Conservation (phyloP, 2,113 vertebrate species). For the Capreolus pygargus region DNA sequence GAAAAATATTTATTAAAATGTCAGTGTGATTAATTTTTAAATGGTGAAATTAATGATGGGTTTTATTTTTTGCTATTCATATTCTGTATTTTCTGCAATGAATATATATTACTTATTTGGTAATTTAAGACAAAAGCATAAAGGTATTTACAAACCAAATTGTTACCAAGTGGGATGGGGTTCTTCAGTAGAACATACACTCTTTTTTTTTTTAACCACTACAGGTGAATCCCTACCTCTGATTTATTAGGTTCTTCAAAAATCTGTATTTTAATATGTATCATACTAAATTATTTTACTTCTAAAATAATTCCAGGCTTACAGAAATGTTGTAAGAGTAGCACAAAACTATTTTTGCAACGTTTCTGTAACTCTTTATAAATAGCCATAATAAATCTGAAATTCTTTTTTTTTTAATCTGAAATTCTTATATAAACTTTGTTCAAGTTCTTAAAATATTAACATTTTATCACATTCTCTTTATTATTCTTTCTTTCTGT, state of each 20-base stretch:
- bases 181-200: neutral
- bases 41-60: neutral
- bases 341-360: neutral
- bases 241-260: neutral
- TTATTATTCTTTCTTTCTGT: neutral
- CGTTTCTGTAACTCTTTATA: neutral
- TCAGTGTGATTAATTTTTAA: neutral
- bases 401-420: neutral
- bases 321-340: neutral
- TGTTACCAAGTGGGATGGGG: neutral
- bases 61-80: neutral
- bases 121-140: neutral
- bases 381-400: neutral
- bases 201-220: neutral
- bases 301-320: neutral
- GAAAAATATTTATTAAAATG: slow-evolving; percentile 16
- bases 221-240: neutral
- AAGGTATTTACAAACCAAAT: neutral
- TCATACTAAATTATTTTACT: neutral
- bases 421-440: neutral
- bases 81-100: neutral
- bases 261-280: neutral
- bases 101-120: neutral
- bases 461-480: neutral
- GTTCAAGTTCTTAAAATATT: neutral